Evolutionary conservation across 2,113 vertebrate genomes (phyloP), one percentile per base, ranked within the genome.

Genomic region (Engraulis encrasicolus): DNA sequence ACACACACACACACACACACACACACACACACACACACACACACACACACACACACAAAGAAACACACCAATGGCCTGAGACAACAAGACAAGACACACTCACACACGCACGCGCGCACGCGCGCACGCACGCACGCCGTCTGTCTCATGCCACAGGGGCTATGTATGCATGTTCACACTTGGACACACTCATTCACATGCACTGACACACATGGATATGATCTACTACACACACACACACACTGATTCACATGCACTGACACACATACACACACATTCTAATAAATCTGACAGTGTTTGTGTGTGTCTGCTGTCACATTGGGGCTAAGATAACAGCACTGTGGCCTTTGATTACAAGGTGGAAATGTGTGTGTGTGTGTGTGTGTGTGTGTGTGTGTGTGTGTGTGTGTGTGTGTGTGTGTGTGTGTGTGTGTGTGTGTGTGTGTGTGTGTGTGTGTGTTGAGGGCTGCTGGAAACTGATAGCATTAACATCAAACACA

Each of bases 141-240:
- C n/a, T n/a, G n/a, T n/a, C n/a, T n/a, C n/a, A n/a, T n/a, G n/a
- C n/a, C n/a, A n/a, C n/a, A n/a, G n/a, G n/a, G n/a, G n/a, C n/a
- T n/a, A n/a, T n/a, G n/a, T n/a, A n/a, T n/a, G 92, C 89, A 45
- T 92, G 96, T 97, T 84, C 83, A 78, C 20, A 50, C 78, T 58
- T 14, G 83, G 71, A 86, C 50, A 87, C 31, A 84, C 31, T 49
- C n/a, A 74, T 54, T 78, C 27, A 79, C 50, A 79, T 27, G 81
- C 31, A 83, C 4, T 80, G 45, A 81, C 36, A 36, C 4, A 52
- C 49, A 86, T n/a, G n/a, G n/a, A n/a, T n/a, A n/a, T n/a, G n/a
- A n/a, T n/a, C n/a, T n/a, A n/a, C n/a, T n/a, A n/a, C 80, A 86
- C 38, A 87, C n/a, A 20, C 80, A n/a, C 36, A 52, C 61, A 80